Evolutionary conservation across 2,797 vertebrate genomes (phyloP).

Genomic region (Ambastaia sidthimunki): DNA sequence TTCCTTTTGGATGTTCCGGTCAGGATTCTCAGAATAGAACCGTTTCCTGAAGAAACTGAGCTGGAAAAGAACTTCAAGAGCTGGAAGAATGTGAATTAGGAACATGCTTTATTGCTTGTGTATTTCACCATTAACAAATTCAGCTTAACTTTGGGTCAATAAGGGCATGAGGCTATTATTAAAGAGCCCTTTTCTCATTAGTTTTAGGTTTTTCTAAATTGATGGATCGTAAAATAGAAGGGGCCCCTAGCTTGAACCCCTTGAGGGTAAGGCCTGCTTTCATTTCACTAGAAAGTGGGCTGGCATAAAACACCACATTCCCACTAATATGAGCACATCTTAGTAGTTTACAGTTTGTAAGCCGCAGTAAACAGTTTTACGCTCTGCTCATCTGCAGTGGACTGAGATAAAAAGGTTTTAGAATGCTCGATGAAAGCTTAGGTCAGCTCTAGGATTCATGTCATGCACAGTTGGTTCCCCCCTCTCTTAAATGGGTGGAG

Average conservation of each 20-base stretch:
- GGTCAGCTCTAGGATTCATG: conserved; percentile 31
- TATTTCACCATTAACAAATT: neutral
- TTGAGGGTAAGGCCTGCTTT: conserved; percentile 1
- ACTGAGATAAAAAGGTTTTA: conserved; percentile 3
- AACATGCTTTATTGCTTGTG: conserved; percentile 28
- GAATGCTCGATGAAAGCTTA: conserved; percentile 13
- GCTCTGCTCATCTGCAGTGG: neutral
- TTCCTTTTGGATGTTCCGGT: conserved; percentile 44
- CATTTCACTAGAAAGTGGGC: neutral
- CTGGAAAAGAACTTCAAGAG: conserved; percentile 32
- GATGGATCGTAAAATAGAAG: neutral
- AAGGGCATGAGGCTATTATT: neutral
- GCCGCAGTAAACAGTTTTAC: conserved; percentile 6
- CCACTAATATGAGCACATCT: neutral
- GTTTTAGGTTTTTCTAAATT: conserved; percentile 12
- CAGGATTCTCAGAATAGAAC: conserved; percentile 48
- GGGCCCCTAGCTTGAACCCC: neutral
- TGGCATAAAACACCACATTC: neutral
- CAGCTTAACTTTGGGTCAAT: neutral
- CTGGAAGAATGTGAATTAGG: conserved; percentile 18
- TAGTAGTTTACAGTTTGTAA: neutral
- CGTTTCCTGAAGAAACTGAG: conserved; percentile 48
- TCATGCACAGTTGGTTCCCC: conserved; percentile 41
- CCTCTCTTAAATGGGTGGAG: conserved; percentile 31
- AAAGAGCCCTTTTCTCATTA: neutral